These are phyloP conservation scores for Cosmopolites sordidus DNA, from an alignment of 2,888 invertebrate species.

Conservation along the genomic window DNA sequence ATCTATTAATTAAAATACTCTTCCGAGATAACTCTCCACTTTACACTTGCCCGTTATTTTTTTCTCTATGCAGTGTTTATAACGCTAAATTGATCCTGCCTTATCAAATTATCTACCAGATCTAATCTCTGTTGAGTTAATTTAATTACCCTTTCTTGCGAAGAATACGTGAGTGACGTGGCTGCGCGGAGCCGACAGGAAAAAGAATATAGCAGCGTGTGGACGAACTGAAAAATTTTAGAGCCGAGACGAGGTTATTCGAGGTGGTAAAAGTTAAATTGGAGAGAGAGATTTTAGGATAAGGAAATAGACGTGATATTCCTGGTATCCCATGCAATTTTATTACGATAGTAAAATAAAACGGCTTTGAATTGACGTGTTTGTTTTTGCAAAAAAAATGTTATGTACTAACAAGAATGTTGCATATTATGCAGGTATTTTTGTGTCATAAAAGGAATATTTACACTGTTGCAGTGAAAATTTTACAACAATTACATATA, in stretches of 20 bases:
- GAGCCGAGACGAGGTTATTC: background rate
- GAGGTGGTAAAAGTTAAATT: background rate
- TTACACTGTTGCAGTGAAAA: no score
- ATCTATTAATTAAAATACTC: slow-evolving; percentile 7
- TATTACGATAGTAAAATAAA: background rate
- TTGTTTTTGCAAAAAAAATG: no score
- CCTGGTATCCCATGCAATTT: background rate
- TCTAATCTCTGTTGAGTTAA: slow-evolving; percentile 8
- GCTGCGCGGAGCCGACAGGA: background rate
- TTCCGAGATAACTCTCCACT: background rate
- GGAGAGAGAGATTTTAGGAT: background rate
- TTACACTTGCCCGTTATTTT: slow-evolving; percentile 1
- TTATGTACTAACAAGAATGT: no score
- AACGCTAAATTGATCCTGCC: slow-evolving; percentile 4
- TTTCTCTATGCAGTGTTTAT: slow-evolving; percentile 4
- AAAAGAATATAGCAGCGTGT: background rate
- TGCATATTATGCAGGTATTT: no score
- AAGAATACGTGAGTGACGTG: slow-evolving; percentile 1
- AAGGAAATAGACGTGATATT: background rate
- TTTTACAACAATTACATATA: no score
- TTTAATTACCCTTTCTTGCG: slow-evolving; percentile 10
- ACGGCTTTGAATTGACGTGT: no score
- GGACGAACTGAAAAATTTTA: background rate
- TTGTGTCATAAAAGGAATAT: no score
- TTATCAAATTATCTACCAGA: slow-evolving; percentile 8